Evolutionary conservation across 37 sponge, comb jelly and placozoan species (phyloP).

Genomic region (Cliona cf. orientalis): DNA sequence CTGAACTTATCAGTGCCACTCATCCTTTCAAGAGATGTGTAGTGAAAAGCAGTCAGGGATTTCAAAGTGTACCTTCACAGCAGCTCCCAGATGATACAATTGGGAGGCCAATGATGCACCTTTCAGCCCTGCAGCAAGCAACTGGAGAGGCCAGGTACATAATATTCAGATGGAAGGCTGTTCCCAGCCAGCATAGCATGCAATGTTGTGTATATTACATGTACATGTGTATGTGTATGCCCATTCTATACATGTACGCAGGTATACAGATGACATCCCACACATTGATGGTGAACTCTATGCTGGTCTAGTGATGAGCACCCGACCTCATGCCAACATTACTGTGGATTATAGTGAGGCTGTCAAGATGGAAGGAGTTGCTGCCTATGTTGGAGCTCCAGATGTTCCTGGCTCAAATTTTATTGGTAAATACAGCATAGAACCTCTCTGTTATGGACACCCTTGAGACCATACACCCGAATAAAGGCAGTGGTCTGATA

Average conservation of each 20-base stretch:
- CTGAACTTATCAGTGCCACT: constrained; percentile 3
- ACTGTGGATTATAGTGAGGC: constrained; percentile 60
- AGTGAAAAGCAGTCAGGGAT: constrained; percentile 53
- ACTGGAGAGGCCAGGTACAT: constrained; percentile 82
- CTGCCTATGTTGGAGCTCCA: constrained; percentile 45
- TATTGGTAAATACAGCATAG: constrained; percentile 6
- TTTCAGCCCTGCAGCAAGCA: constrained; percentile 79
- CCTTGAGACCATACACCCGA: too few relatives aligned
- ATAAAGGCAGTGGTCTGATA: too few relatives aligned
- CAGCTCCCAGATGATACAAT: constrained; percentile 52
- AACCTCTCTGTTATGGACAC: too few relatives aligned
- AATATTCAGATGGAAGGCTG: too few relatives aligned
- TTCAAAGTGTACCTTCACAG: constrained; percentile 44
- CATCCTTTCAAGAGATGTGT: constrained; percentile 17
- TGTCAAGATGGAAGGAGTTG: constrained; percentile 60
- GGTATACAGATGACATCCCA: constrained; percentile 86
- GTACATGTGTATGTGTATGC: not conserved
- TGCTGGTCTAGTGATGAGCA: constrained; percentile 75
- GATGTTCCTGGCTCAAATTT: constrained; percentile 75
- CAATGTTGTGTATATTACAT: not conserved
- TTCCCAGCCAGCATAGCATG: too few relatives aligned
- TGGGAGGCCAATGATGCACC: constrained; percentile 82
- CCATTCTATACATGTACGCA: not conserved
- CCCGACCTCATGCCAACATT: constrained; percentile 69
- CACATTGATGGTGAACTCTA: constrained; percentile 70